Base-by-base conservation (phyloP, 2,797 vertebrate genomes). In the Sebastes itinus region DNA sequence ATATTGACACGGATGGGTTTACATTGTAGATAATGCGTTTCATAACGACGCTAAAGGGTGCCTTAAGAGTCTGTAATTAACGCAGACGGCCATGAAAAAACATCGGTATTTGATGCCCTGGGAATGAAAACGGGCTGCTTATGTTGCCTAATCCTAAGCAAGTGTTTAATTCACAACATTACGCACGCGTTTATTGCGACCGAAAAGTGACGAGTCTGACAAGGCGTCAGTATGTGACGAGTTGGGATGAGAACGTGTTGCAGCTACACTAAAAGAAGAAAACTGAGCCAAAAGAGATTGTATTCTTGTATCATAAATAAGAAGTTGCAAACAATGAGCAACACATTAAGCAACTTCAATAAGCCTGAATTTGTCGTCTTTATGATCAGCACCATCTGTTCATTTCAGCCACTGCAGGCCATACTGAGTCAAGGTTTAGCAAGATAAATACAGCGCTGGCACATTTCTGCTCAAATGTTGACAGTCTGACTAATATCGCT, bases 401-500 rank as follows among this genome's bases (percentile, higher is more conserved):
- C n/a, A 30, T 71, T 68, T 52, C 58, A 56, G 30, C 46, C 22
- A 49, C 58, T 72, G 62, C 59, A 63, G 63, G 63, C 33, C 63
- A 71, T 2, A 35, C 11, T 20, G 63, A 59, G 27, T 79, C 72
- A 66, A 25, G 52, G 46, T 79, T 78, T 54, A 58, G 64, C 49
- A 10, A 68, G 64, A 73, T 66, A 63, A 79, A 75, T 55, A 67
- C 52, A 63, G 46, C n/a, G 2, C 27, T 33, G 58, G 67, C 73
- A 75, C 14, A 42, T 71, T 28, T 82, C 14, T 76, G 28, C 72
- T 78, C 38, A 80, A 18, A 78, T 38, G 46, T 22, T 60, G 28
- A 72, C 9, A 75, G 52, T 75, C 54, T 74, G 74, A 76, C 61
- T 73, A 78, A 73, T 62, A 49, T 5, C 6, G 23, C 69, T 46